These are phyloP conservation scores for Leucoma salicis DNA, from an alignment of 2,888 invertebrate genomes.

Conservation along the genomic window DNA sequence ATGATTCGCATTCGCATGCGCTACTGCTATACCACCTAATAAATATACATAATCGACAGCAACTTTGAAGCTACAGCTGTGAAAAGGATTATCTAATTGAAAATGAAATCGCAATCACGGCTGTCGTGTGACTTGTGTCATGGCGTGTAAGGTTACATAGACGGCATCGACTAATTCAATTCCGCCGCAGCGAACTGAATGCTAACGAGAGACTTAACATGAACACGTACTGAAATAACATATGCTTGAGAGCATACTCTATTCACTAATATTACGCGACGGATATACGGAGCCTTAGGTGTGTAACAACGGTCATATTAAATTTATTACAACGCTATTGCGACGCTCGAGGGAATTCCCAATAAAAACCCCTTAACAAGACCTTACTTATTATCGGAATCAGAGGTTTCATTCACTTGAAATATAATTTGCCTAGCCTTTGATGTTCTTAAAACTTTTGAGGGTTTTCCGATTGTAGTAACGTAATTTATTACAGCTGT, in stretches of 20 bases:
- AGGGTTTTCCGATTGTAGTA: slow-evolving; percentile 20
- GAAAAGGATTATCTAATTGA: no score
- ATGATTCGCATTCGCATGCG: no score
- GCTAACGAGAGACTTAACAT: slow-evolving; percentile 46
- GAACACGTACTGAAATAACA: slow-evolving; percentile 43
- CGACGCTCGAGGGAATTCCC: background rate
- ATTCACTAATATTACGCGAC: background rate
- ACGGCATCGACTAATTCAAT: slow-evolving; percentile 50
- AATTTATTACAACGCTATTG: background rate
- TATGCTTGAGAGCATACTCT: no score
- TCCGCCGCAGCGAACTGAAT: slow-evolving; percentile 45
- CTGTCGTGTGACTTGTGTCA: background rate
- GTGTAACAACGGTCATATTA: no score
- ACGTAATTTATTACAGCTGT: slow-evolving; percentile 31
- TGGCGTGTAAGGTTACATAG: slow-evolving; percentile 35
- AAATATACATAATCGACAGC: no score
- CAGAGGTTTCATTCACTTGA: slow-evolving; percentile 13
- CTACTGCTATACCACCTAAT: no score
- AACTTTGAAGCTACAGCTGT: no score
- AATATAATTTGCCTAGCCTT: slow-evolving; percentile 12
- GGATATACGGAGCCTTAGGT: background rate
- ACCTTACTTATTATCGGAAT: slow-evolving; percentile 7
- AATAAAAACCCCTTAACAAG: slow-evolving; percentile 16
- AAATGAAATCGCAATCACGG: no score
- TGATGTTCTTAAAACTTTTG: slow-evolving; percentile 21